Percentiles rank a stretch among this genome's conserved stretches.
phyloP scores from a whole-genome alignment of 2,888 invertebrate species.

The Eumacrocentrus americanus region DNA sequence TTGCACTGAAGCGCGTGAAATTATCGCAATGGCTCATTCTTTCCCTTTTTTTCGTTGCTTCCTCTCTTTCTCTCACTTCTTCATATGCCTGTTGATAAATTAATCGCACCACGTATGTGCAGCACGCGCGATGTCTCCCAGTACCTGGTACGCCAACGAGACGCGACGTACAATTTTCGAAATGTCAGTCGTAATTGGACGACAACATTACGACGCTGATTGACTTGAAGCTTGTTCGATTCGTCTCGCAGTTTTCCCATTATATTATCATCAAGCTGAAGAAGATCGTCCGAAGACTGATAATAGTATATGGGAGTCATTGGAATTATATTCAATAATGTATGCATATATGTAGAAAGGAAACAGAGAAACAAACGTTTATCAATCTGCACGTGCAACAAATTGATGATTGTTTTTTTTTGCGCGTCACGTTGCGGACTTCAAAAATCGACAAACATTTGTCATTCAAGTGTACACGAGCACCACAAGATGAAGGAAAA shows the following conservation, averaged over 20 bases:
- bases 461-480: too few relatives aligned
- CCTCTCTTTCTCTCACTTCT: background rate
- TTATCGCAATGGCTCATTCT: too few relatives aligned
- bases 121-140: background rate
- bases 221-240: background rate
- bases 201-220: background rate
- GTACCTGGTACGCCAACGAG: slow-evolving; percentile 11
- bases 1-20: too few relatives aligned
- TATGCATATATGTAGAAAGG: too few relatives aligned
- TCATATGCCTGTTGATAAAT: slow-evolving; percentile 3
- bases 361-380: background rate
- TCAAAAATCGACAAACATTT: too few relatives aligned
- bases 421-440: too few relatives aligned
- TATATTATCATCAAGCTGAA: background rate
- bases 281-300: background rate
- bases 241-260: background rate
- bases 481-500: too few relatives aligned
- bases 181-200: slow-evolving; percentile 16
- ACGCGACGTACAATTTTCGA: slow-evolving; percentile 9
- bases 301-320: background rate
- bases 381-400: background rate
- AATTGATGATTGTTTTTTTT: background rate
- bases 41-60: background rate
- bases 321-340: background rate
- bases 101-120: slow-evolving; percentile 1